These are phyloP conservation scores for Vipera ursinii DNA, from an alignment of 2,797 vertebrate genomes.

Conservation along the genomic window DNA sequence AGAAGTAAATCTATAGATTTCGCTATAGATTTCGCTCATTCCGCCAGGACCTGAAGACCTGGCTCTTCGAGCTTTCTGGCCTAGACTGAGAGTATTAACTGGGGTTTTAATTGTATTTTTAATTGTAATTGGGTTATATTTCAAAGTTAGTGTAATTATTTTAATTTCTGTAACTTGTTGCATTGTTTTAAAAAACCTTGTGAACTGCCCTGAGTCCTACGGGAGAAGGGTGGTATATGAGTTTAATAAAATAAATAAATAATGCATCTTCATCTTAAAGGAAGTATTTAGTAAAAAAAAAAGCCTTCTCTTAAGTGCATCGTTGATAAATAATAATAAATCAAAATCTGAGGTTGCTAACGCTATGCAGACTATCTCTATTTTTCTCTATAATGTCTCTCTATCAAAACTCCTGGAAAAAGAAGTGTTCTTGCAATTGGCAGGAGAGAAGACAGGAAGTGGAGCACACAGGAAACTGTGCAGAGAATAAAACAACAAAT, in stretches of 20 bases:
- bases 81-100: too few species aligned
- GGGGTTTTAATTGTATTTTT: too few species aligned
- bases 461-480: neutral
- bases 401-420: conserved; percentile 34
- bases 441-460: neutral
- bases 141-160: too few species aligned
- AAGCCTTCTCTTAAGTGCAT: neutral
- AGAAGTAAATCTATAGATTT: neutral
- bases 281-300: neutral
- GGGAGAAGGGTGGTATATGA: too few species aligned
- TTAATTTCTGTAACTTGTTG: too few species aligned
- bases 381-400: neutral
- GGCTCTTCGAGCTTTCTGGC: too few species aligned
- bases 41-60: too few species aligned
- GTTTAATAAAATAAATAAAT: too few species aligned
- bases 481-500: neutral
- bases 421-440: neutral
- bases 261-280: neutral
- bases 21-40: too few species aligned
- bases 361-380: neutral
- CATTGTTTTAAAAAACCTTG: too few species aligned
- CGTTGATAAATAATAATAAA: neutral
- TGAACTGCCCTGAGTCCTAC: too few species aligned
- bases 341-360: neutral
- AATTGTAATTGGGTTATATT: too few species aligned